Conservation (phyloP, 2,888 invertebrate genomes). For the Trileptium ribeirensis region DNA sequence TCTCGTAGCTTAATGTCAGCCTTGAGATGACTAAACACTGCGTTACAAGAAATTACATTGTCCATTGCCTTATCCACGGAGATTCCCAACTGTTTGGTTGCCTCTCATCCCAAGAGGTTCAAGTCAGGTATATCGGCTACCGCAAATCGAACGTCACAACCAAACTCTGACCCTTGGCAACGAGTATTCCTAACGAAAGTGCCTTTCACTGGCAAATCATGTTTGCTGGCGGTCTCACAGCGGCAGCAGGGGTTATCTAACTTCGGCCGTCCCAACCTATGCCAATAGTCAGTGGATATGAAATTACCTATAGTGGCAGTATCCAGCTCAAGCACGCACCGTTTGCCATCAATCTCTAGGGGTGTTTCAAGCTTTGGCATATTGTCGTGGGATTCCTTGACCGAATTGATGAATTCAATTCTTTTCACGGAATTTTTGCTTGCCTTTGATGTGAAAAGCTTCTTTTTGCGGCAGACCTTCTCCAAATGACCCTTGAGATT, state of each 20-base stretch:
- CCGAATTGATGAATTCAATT: neutral
- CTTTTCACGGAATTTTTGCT: neutral
- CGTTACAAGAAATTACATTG: too few species aligned
- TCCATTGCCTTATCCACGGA: neutral
- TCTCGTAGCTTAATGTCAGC: too few species aligned
- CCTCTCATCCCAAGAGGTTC: conserved; percentile 1
- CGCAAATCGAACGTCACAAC: neutral
- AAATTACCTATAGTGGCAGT: conserved; percentile 23
- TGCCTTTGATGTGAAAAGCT: too few species aligned
- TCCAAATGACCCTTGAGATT: conserved; percentile 5
- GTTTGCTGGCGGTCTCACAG: too few species aligned
- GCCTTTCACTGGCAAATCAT: too few species aligned
- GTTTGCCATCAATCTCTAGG: conserved; percentile 2
- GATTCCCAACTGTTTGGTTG: neutral
- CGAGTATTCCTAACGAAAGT: too few species aligned
- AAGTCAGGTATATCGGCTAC: neutral
- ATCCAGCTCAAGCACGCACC: conserved; percentile 23
- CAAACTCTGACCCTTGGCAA: too few species aligned
- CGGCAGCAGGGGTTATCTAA: too few species aligned
- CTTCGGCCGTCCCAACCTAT: neutral
- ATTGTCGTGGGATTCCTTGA: neutral
- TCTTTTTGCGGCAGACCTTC: conserved; percentile 8
- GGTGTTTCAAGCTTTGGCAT: conserved; percentile 23
- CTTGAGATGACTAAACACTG: too few species aligned
- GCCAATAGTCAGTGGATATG: neutral